Conservation (phyloP, 2,888 invertebrate genomes). For the Celastrina argiolus region DNA sequence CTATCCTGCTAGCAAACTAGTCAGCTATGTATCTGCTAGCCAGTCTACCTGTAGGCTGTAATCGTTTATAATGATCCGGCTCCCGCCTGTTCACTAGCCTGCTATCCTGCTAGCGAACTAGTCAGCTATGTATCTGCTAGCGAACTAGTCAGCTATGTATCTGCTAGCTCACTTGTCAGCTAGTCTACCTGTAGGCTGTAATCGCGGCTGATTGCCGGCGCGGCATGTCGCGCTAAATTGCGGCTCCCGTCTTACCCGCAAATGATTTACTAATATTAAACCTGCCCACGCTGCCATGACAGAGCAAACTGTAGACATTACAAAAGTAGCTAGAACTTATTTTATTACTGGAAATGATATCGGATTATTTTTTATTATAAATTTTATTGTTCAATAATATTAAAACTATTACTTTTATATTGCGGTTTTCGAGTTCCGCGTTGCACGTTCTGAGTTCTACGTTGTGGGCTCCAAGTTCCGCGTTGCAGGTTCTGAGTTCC, state of each 20-base stretch:
- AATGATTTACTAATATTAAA: slow-evolving; percentile 51
- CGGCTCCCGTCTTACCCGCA: slow-evolving; percentile 50
- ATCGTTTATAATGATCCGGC: slow-evolving; percentile 1
- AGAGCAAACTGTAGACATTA: background rate
- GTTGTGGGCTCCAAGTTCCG: no score
- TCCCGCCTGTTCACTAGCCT: background rate
- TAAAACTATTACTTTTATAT: no score
- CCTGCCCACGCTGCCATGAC: slow-evolving; percentile 39
- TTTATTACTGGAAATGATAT: background rate
- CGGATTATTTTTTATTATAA: no score
- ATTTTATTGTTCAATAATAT: no score
- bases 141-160: background rate
- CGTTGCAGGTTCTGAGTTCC: no score
- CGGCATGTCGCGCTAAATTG: slow-evolving; percentile 38
- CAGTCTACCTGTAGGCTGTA: background rate
- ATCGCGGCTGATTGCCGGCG: slow-evolving; percentile 10
- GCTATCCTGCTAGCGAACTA: background rate
- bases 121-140: background rate
- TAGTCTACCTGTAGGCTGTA: background rate
- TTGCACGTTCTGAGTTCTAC: no score
- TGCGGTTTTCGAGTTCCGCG: no score
- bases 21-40: background rate
- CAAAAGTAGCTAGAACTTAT: background rate
- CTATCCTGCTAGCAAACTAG: background rate
- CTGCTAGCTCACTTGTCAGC: background rate